Evolutionary conservation across 2,797 vertebrate genomes (phyloP).

Genomic region (Enteromius anoplus): DNA sequence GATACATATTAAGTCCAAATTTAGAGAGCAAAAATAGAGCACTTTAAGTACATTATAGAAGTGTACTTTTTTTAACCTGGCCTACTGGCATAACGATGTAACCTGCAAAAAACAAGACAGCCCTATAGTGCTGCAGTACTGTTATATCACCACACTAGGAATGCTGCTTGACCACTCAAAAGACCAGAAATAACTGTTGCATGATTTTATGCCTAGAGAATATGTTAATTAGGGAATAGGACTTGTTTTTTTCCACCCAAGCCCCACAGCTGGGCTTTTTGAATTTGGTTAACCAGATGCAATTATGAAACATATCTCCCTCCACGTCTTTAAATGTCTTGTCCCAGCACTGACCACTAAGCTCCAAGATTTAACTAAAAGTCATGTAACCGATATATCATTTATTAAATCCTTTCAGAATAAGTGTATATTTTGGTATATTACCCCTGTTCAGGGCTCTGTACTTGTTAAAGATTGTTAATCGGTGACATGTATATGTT

Average conservation of each 20-base stretch:
- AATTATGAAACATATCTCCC: neutral
- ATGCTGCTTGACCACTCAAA: neutral
- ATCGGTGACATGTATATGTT: slow-evolving; percentile 26
- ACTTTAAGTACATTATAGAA: too few relatives aligned
- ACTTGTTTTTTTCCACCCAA: neutral
- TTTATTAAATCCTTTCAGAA: neutral
- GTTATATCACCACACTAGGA: neutral
- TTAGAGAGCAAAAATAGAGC: too few relatives aligned
- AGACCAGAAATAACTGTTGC: neutral
- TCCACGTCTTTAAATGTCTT: neutral
- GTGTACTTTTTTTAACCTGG: too few relatives aligned
- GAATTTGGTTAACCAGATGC: neutral
- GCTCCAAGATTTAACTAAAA: neutral
- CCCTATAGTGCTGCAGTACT: neutral
- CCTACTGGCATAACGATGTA: neutral
- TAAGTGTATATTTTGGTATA: neutral
- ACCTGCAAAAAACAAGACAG: neutral
- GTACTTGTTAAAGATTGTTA: neutral
- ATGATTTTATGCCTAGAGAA: neutral
- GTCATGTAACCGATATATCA: neutral
- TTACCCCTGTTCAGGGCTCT: neutral
- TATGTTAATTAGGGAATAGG: neutral
- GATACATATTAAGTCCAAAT: too few relatives aligned
- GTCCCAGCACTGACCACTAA: neutral
- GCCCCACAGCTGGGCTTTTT: neutral